phyloP scores from a whole-genome alignment of 2,113 vertebrate genomes.

The Eretmodus cyanostictus region DNA sequence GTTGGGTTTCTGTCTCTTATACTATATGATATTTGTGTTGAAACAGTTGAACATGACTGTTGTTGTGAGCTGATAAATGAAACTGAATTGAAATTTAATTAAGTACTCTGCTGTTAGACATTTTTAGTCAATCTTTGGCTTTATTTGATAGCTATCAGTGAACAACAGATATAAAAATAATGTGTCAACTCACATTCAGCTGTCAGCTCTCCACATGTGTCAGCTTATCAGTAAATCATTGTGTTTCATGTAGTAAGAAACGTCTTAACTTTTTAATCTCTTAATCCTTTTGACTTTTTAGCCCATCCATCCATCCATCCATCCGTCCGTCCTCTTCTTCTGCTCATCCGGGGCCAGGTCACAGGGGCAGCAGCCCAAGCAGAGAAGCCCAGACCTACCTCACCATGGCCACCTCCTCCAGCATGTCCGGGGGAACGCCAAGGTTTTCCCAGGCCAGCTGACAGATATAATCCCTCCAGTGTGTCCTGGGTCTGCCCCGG shows the following conservation, averaged over 20 bases:
- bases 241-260: background rate
- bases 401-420: background rate
- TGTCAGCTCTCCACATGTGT: background rate
- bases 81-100: background rate
- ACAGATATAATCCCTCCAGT: background rate
- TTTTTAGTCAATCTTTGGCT: background rate
- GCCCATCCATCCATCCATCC: background rate
- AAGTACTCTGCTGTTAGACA: background rate
- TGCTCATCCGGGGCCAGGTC: background rate
- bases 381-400: background rate
- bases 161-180: background rate
- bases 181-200: background rate
- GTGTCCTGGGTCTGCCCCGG: background rate
- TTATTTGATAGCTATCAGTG: background rate
- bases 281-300: background rate
- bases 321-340: background rate
- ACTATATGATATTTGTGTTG: background rate
- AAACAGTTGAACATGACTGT: background rate
- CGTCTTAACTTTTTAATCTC: background rate
- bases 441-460: background rate
- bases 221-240: background rate
- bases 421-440: background rate
- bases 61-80: background rate
- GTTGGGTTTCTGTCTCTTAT: background rate
- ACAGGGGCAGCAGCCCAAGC: background rate